Evolutionary conservation across 2,113 vertebrate genomes (phyloP), one percentile per base, ranked within the genome.

Genomic region (Gopherus flavomarginatus): DNA sequence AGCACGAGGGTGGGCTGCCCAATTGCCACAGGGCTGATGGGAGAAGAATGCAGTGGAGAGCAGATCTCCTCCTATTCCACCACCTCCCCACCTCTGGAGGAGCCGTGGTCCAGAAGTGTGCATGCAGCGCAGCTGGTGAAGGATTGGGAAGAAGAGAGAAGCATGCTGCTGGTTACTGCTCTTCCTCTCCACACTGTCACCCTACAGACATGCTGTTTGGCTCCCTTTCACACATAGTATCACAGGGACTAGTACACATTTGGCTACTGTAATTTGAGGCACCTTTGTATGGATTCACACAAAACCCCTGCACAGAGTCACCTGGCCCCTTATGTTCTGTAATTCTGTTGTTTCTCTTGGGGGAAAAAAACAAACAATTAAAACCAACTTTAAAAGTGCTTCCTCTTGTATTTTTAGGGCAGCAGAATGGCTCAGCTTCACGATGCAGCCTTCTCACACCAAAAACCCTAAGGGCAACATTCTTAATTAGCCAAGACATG

Each of bases 361-460:
- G 80, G 7, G 5, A 3, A 75, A 87, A 22, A 10, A 82, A 90
- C 92, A 89, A 3, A 13, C 62, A 29, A 78, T 83, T 83, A 83
- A 85, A 56, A 59, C 24, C 79, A 65, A 79, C 21, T 57, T 31
- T 38, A 11, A 62, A 83, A 52, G 44, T 4, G 69, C 10, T 85
- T 21, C 16, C 29, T 83, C n/a, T 47, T 4, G 6, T 24, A 56
- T 42, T 85, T 72, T 81, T 56, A 0, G 0, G 53, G 35, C 4
- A 44, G 24, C 69, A 86, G 1, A 92, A n/a, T 14, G 81, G 92
- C 5, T 7, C 17, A 10, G 78, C 78, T 94, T 91, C 81, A 91
- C 38, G 13, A 29, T 54, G n/a, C 42, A 10, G 50, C 53, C 77
- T 94, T 90, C 69, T 78, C 35, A 52, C 17, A 65, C 0, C 12